These are phyloP conservation scores for Addax nasomaculatus DNA, from an alignment of 2,113 vertebrate genomes.

Conservation along the genomic window DNA sequence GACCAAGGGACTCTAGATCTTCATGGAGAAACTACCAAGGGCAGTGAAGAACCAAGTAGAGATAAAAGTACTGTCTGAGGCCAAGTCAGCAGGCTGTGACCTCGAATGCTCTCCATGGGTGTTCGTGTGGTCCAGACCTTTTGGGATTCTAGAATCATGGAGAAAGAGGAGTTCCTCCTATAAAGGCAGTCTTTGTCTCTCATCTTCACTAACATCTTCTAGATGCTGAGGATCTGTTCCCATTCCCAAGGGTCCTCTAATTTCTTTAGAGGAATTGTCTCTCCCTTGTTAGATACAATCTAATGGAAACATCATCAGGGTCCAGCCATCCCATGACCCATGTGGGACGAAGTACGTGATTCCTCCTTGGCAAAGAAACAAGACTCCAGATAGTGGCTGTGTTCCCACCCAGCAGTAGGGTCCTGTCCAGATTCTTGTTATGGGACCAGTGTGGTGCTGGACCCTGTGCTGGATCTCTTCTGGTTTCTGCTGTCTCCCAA, in stretches of 20 bases:
- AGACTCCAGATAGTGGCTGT: not conserved
- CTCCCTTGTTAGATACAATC: not conserved
- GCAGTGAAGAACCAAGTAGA: not conserved
- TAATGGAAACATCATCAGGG: not conserved
- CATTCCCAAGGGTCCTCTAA: not conserved
- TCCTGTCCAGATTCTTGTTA: not conserved
- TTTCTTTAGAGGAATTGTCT: not conserved
- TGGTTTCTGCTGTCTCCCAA: not conserved
- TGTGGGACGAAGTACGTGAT: not conserved
- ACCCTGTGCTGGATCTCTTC: not conserved
- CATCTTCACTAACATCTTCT: not conserved
- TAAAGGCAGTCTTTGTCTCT: not conserved
- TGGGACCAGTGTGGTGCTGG: not conserved
- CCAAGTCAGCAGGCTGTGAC: not conserved
- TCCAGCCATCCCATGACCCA: not conserved
- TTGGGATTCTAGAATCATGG: not conserved
- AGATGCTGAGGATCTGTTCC: not conserved
- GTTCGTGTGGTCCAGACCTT: not conserved
- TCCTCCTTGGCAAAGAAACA: not conserved
- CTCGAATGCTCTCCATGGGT: not conserved
- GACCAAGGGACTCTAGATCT: not conserved
- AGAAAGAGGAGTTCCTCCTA: not conserved
- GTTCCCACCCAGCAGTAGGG: no score
- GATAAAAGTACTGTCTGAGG: not conserved
- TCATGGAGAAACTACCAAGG: not conserved